These are phyloP conservation scores for Apeltes quadracus DNA, from an alignment of 2,113 vertebrate species.

Conservation along the genomic window DNA sequence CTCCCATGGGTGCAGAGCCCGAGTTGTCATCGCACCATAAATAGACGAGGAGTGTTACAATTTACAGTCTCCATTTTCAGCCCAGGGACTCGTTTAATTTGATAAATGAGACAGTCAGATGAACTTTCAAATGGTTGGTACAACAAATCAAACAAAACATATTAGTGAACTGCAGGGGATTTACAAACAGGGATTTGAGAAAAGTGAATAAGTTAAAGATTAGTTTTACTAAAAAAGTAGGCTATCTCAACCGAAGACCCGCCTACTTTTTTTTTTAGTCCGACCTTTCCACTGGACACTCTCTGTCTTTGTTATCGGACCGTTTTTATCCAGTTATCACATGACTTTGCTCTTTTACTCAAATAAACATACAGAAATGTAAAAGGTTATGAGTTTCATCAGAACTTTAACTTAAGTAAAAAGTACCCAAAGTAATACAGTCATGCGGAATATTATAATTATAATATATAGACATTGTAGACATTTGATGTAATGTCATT, in stretches of 20 bases:
- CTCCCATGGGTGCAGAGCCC: slow-evolving; percentile 60
- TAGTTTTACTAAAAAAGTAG: neutral
- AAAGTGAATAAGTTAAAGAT: neutral
- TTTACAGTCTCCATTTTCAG: slow-evolving; percentile 47
- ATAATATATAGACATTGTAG: neutral
- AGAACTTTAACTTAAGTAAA: neutral
- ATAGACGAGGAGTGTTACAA: slow-evolving; percentile 66
- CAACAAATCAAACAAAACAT: slow-evolving; percentile 38
- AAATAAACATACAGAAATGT: neutral
- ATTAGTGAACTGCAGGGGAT: neutral
- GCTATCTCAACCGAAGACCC: neutral
- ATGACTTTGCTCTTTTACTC: neutral
- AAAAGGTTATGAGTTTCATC: neutral
- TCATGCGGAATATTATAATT: too few species aligned
- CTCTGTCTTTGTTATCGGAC: neutral
- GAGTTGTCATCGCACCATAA: slow-evolving; percentile 68
- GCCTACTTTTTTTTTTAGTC: neutral
- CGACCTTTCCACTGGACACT: neutral
- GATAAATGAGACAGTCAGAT: slow-evolving; percentile 41
- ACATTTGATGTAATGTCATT: neutral
- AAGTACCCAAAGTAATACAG: neutral
- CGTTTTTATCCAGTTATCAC: neutral
- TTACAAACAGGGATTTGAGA: slow-evolving; percentile 21
- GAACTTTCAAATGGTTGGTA: slow-evolving; percentile 21
- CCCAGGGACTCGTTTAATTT: slow-evolving; percentile 41